Evolutionary conservation across 2,113 vertebrate species (phyloP).

Genomic region (Delphinapterus leucas): DNA sequence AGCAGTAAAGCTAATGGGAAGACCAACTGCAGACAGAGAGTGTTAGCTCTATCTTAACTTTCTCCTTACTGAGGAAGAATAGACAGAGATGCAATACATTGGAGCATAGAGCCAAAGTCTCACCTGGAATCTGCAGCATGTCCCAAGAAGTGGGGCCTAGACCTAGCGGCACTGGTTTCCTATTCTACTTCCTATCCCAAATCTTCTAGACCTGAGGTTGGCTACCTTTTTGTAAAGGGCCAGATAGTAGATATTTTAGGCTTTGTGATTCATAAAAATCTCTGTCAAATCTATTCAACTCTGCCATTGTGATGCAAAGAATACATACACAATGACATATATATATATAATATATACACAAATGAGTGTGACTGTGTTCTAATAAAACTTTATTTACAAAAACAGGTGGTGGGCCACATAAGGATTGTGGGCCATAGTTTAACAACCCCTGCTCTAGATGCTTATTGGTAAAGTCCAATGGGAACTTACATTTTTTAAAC

Average conservation of each 20-base stretch:
- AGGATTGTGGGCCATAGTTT: background rate
- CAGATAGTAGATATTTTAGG: background rate
- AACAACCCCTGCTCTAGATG: background rate
- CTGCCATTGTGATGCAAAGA: background rate
- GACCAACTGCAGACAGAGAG: background rate
- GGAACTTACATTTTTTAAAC: background rate
- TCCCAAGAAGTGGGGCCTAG: background rate
- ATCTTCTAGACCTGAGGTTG: background rate
- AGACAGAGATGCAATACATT: background rate
- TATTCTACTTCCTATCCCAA: background rate
- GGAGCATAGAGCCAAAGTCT: background rate
- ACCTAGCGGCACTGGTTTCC: background rate
- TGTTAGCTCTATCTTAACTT: background rate
- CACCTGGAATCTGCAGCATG: background rate
- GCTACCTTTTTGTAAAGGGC: background rate
- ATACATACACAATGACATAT: background rate
- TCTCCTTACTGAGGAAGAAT: background rate
- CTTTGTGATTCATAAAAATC: background rate
- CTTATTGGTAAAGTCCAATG: background rate
- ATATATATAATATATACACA: background rate
- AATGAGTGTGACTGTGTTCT: background rate
- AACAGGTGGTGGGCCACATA: background rate
- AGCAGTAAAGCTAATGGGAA: background rate
- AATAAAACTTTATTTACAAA: constrained; percentile 25
- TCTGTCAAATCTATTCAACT: background rate